These are phyloP conservation scores for Graptemys geographica DNA, from an alignment of 2,797 vertebrate species.

Conservation along the genomic window DNA sequence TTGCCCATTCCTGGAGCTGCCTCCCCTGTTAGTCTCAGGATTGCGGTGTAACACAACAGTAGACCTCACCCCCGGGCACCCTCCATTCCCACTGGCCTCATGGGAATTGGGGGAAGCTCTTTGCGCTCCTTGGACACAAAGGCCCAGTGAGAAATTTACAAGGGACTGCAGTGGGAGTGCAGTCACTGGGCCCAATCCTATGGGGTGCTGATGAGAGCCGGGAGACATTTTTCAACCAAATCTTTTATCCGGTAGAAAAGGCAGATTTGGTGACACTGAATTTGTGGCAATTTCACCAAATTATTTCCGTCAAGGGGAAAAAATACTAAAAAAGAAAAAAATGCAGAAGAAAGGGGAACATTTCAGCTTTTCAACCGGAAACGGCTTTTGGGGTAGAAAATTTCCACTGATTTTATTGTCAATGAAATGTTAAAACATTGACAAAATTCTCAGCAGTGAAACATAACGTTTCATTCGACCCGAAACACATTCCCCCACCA, in stretches of 20 bases:
- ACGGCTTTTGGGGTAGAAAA: not conserved
- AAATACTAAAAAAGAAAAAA: not conserved
- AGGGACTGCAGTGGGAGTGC: not conserved
- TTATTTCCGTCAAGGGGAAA: not conserved
- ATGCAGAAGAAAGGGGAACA: not conserved
- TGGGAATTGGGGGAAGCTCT: not conserved
- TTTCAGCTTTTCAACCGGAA: not conserved
- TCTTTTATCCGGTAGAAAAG: not conserved
- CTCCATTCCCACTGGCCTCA: not conserved
- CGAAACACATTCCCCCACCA: not conserved
- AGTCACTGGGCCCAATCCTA: not conserved
- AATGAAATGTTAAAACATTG: not conserved
- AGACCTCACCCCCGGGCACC: too few species aligned
- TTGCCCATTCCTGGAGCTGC: too few species aligned
- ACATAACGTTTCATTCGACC: not conserved
- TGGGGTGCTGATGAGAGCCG: not conserved
- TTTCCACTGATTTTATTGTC: not conserved
- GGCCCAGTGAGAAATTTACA: not conserved
- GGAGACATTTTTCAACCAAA: not conserved
- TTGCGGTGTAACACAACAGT: too few species aligned
- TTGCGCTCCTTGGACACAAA: not conserved
- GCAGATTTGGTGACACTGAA: not conserved
- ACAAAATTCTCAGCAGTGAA: not conserved
- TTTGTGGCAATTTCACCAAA: not conserved
- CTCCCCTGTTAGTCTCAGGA: not conserved